Evolutionary conservation across 2,888 invertebrate genomes (phyloP).

Genomic region (Hymenopus coronatus): DNA sequence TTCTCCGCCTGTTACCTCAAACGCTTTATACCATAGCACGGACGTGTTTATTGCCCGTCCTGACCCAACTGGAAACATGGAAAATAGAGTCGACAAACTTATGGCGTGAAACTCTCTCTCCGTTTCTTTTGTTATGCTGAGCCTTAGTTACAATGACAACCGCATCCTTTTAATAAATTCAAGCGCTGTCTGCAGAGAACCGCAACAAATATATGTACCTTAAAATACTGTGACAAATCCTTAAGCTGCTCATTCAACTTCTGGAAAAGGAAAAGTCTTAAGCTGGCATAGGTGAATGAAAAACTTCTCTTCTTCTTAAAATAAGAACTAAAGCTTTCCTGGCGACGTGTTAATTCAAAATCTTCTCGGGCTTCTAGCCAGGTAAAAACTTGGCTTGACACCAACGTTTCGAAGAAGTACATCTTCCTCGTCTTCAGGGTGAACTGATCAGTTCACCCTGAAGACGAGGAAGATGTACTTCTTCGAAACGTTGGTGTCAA

Average conservation of each 20-base stretch:
- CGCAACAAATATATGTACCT: neutral
- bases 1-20: neutral
- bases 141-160: neutral
- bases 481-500: too few species aligned
- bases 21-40: neutral
- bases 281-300: too few species aligned
- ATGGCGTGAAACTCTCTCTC: neutral
- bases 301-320: too few species aligned
- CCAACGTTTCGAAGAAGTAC: too few species aligned
- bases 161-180: neutral
- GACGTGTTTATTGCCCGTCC: neutral
- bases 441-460: too few species aligned
- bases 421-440: too few species aligned
- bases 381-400: too few species aligned
- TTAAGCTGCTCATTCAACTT: neutral
- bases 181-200: neutral
- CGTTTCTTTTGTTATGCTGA: neutral
- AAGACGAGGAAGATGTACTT: too few species aligned
- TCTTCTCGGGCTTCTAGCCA: too few species aligned
- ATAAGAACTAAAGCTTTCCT: too few species aligned
- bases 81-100: neutral
- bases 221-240: neutral
- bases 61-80: neutral
- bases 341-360: too few species aligned
- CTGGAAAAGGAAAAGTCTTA: neutral